phyloP scores from a whole-genome alignment of 2,113 vertebrate species.

The Mustelus asterias region DNA sequence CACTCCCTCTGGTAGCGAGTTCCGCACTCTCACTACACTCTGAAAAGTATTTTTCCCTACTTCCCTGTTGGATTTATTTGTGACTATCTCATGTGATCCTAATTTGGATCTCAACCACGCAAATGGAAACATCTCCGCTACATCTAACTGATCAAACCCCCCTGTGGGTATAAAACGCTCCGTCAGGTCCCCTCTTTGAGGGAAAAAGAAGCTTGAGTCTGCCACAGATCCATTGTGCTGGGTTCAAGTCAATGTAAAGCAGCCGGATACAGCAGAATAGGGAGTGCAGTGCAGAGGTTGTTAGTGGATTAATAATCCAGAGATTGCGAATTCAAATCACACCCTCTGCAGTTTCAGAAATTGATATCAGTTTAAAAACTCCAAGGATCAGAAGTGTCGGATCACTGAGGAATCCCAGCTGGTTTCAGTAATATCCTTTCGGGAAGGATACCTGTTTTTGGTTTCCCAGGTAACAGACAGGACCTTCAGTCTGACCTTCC shows the following conservation, averaged over 20 bases:
- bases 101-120: neutral
- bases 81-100: neutral
- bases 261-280: neutral
- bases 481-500: neutral
- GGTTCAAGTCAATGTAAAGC: neutral
- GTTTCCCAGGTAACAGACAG: neutral
- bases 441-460: neutral
- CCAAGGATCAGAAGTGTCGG: neutral
- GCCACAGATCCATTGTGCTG: neutral
- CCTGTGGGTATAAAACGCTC: too few species aligned
- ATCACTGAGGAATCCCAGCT: neutral
- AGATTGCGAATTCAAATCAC: neutral
- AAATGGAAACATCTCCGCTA: neutral
- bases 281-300: neutral
- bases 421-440: neutral
- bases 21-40: neutral
- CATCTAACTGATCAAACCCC: neutral
- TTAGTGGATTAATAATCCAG: neutral
- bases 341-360: neutral
- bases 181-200: too few species aligned
- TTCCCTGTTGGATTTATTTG: neutral
- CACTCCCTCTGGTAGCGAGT: neutral
- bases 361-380: neutral
- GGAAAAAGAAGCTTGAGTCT: too few species aligned
- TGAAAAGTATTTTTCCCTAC: neutral